Conservation (phyloP, 2,888 invertebrate genomes). For the Xanthia icteritia region DNA sequence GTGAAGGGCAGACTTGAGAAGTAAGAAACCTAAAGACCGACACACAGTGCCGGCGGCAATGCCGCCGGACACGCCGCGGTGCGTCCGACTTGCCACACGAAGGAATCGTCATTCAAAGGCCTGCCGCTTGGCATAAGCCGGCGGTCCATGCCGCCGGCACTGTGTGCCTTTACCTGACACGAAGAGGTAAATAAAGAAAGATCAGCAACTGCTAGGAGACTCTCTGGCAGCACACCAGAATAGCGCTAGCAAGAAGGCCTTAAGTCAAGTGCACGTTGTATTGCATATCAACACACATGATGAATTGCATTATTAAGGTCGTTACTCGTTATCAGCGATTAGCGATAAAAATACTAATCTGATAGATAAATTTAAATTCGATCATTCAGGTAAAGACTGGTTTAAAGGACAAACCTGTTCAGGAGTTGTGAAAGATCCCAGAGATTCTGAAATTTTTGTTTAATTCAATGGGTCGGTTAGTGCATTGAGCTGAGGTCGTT, state of each 20-base stretch:
- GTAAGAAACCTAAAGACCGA: background rate
- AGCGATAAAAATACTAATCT: conserved; percentile 29
- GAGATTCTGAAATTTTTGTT: conserved; percentile 3
- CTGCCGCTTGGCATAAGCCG: too few species aligned
- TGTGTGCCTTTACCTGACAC: too few species aligned
- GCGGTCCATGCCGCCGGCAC: too few species aligned
- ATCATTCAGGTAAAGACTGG: conserved; percentile 19
- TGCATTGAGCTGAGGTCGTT: conserved; percentile 53
- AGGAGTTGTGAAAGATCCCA: background rate
- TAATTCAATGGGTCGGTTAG: conserved; percentile 42
- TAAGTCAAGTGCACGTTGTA: background rate
- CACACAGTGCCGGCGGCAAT: too few species aligned
- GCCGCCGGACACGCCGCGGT: too few species aligned
- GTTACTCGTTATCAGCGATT: conserved; percentile 30
- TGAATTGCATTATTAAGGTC: conserved; percentile 36
- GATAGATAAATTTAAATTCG: conserved; percentile 30
- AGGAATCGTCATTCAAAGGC: too few species aligned
- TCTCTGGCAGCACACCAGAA: background rate
- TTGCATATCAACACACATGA: conserved; percentile 26
- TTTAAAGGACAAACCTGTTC: background rate
- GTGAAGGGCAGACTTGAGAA: background rate
- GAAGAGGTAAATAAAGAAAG: background rate
- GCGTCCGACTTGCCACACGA: too few species aligned
- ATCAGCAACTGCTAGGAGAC: background rate
- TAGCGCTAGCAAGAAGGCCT: conserved; percentile 1